Base-by-base conservation (phyloP, 2,888 invertebrate species). In the Anticlea derivata region DNA sequence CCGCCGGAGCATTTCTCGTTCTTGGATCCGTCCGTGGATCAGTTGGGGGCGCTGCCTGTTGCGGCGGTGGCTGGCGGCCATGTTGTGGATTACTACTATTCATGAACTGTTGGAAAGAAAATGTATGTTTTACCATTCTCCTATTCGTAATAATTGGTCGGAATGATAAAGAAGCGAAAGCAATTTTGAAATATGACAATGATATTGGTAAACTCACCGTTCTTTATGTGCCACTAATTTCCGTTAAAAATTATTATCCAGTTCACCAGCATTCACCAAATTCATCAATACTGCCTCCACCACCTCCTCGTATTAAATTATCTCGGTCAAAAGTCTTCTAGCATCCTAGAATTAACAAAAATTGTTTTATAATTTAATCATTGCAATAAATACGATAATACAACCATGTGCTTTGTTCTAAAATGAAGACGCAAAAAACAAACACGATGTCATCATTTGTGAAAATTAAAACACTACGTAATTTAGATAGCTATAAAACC, bases 51-150 rank as follows among this genome's bases (percentile, higher is more conserved):
- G 69, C 60, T 55, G 64, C 61, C 50, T 67, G 73, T 56, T 66
- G 68, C 53, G 73, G 66, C 48, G 68, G 55, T 55, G 73, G 71
- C 70, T 77, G 81, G 67, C 76, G 71, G 79, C 82, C 83, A 81
- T 81, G 75, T 76, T 80, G 73, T 60, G 39, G 66, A 49, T 37
- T 68, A 47, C 59, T 69, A 47, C 59, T 69, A 68, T 62, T 73
- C 80, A 80, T 80, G 61, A 61, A 70, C 66, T 72, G 52, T 35
- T 37, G 39, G 33, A 48, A 38, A 33, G 29, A 13, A 1, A 6
- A 37, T n/a, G n/a, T n/a, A n/a, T n/a, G n/a, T n/a, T n/a, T n/a
- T n/a, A n/a, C n/a, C n/a, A n/a, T n/a, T n/a, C n/a, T n/a, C n/a
- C 7, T 23, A 10, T 27, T 26, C 1, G 2, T 4, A 17, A 17